Base-by-base conservation (phyloP, 2,888 invertebrate genomes). In the Gymnoscelis rufifasciata region DNA sequence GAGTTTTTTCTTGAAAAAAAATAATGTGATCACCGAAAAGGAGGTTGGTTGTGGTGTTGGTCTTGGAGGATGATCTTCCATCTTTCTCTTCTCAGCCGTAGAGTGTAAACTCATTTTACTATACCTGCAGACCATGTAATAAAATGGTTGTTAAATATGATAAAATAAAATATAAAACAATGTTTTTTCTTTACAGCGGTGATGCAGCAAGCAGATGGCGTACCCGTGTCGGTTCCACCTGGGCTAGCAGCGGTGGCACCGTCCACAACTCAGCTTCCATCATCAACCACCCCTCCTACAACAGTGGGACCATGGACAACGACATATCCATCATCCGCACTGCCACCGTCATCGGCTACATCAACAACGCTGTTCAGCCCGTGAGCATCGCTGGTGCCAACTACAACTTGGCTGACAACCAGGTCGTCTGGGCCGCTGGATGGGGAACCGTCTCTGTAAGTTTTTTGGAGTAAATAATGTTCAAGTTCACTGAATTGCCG, bases 371-470 rank as follows among this genome's bases (percentile, higher is more conserved):
- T 0, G 56, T 57, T 3, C 51, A 39, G 0, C 27, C 59, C 1
- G 64, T 39, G 39, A 37, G 38, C 3, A 57, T 63, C 15, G 49
- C 64, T 11, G 66, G 72, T 0, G 1, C 66, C 15, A 73, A 64
- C 51, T 80, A 78, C 52, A 52, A 56, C 30, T 48, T 75, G 0
- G 52, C 24, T 7, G 76, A 77, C 41, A 71, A 77, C 51, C 56
- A 66, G 47, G 52, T 48, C 0, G 74, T 79, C 1, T 74, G 68
- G 70, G 74, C 75, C 19, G 57, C 72, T 13, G 80, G 80, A 47
- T 81, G 81, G 79, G 81, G 81, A 1, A 10, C 48, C 7, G 70
- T 57, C 40, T 51, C 54, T 3, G 78, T 78, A 55, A 70, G 76
- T 41, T 37, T n/a, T n/a, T n/a, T n/a, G n/a, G n/a, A n/a, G n/a